Evolutionary conservation across 2,797 vertebrate genomes (phyloP), one percentile per base, ranked within the genome.

Genomic region (Coregonus ussuriensis): DNA sequence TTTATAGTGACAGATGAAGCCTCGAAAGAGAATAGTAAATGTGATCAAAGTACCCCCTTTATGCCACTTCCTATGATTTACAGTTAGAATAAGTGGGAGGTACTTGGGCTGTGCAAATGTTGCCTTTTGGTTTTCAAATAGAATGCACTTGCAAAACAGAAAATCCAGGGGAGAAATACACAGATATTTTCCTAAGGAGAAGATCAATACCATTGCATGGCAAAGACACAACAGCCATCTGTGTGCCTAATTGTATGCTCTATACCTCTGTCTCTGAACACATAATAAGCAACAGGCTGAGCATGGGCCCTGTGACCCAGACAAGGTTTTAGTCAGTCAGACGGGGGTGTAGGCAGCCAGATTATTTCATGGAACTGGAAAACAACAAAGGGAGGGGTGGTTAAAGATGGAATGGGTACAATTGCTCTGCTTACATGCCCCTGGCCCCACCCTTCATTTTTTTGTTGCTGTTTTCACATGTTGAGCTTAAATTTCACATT

Each of bases 211-310:
- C 93, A 91, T 91, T 89, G 91, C 87, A 85, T 87, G 86, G 91
- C 91, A 93, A 89, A 92, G 92, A 93, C 59, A 63, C 59, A 63
- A 29, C 90, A 90, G 91, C 94, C 94, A 95, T 95, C 94, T 95
- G 94, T 95, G 94, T 94, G 93, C 93, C 89, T 94, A 94, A 94
- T 94, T 94, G 93, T 94, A 84, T 91, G 89, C 89, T 91, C 88
- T 91, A 89, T 92, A 86, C 89, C 91, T 92, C 91, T 90, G 93
- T 92, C 89, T 89, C 92, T 92, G 89, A 92, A 88, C 86, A 89
- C 91, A 94, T 93, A 94, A 94, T 94, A 93, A 94, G 94, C 94
- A 95, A 95, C 94, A 94, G 93, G 94, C 93, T 93, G 92, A 93
- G 86, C 89, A 87, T 89, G 91, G 93, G 90, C 91, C 92, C 92